Conservation (phyloP, 2,797 vertebrate genomes). For the Sparus aurata region DNA sequence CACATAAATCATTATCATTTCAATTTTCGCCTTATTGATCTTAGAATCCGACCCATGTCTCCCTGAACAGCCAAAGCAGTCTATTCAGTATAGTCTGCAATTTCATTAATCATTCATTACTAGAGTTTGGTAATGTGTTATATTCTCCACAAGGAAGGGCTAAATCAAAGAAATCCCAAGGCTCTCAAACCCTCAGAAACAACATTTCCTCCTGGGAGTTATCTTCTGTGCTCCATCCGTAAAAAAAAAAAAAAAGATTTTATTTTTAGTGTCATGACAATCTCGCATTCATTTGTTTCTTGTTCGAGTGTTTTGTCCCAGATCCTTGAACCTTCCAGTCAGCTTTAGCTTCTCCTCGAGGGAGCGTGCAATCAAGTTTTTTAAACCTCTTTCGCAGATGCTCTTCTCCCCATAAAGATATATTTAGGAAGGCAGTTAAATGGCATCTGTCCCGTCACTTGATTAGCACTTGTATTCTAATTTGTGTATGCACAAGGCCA, state of each 20-base stretch:
- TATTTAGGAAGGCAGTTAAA: slow-evolving; percentile 24
- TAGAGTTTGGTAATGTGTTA: not conserved
- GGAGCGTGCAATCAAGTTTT: not conserved
- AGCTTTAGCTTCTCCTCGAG: slow-evolving; percentile 15
- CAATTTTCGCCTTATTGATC: not conserved
- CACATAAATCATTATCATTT: no score
- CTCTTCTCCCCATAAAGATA: slow-evolving; percentile 38
- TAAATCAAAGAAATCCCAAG: not conserved
- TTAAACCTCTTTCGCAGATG: not conserved
- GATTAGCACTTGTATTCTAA: slow-evolving; percentile 11
- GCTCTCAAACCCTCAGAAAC: not conserved
- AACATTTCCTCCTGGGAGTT: slow-evolving; percentile 3
- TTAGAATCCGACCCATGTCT: no score
- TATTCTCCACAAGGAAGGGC: not conserved
- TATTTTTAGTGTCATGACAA: not conserved
- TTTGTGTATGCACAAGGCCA: not conserved
- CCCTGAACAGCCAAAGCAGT: no score
- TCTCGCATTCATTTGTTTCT: not conserved
- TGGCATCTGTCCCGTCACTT: slow-evolving; percentile 7
- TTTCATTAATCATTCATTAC: not conserved
- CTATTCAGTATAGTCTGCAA: no score
- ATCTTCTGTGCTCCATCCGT: not conserved
- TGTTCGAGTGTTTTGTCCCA: slow-evolving; percentile 31
- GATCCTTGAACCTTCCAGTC: slow-evolving; percentile 24
- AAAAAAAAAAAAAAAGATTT: not conserved